These are phyloP conservation scores for Leuctra nigra DNA, from an alignment of 2,888 invertebrate genomes.

Conservation along the genomic window DNA sequence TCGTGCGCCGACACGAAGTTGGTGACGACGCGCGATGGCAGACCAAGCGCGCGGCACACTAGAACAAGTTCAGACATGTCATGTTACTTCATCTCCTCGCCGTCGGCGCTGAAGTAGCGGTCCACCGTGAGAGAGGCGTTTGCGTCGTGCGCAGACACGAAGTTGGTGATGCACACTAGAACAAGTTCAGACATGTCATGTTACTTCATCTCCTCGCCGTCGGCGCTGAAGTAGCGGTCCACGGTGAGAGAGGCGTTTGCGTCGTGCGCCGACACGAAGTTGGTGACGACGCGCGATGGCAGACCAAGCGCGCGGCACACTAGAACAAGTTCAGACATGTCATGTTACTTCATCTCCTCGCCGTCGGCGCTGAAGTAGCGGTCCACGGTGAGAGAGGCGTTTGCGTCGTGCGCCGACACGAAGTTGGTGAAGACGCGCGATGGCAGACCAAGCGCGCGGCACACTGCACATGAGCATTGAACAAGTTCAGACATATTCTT, in stretches of 20 bases:
- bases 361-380: constrained; percentile 62
- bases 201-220: constrained; percentile 59
- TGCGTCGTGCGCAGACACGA: constrained; percentile 79
- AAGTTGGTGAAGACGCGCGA: constrained; percentile 79
- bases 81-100: constrained; percentile 58
- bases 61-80: constrained; percentile 30
- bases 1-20: constrained; percentile 83
- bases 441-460: constrained; percentile 73
- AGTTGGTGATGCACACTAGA: constrained; percentile 74
- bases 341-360: too few species aligned
- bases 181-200: too few species aligned
- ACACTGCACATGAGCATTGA: too few species aligned
- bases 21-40: constrained; percentile 73
- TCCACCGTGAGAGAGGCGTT: constrained; percentile 73
- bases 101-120: constrained; percentile 60
- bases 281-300: constrained; percentile 76
- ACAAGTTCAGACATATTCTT: too few species aligned
- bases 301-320: too few species aligned
- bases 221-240: constrained; percentile 65
- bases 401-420: constrained; percentile 79
- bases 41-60: constrained; percentile 74
- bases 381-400: constrained; percentile 70
- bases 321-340: too few species aligned
- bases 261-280: constrained; percentile 79
- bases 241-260: constrained; percentile 70